Evolutionary conservation across 2,797 vertebrate species (phyloP), one percentile per base, ranked within the genome.

Genomic region (Halcyon leucocephala): DNA sequence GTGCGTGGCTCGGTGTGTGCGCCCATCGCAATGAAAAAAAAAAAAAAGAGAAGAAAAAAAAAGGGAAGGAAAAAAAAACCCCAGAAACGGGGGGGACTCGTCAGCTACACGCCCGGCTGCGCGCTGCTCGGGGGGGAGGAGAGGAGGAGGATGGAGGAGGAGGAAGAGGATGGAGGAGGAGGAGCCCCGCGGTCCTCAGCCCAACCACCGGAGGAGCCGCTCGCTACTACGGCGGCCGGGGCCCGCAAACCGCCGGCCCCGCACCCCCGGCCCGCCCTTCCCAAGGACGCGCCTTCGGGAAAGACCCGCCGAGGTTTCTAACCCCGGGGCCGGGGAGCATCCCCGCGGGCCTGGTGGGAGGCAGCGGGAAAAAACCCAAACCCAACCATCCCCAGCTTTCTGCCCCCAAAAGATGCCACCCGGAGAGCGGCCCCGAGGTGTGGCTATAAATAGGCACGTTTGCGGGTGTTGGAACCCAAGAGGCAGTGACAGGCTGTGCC

Each of bases 181-280:
- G 96, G 93, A 85, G 96, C 95, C 79, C 82, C 64, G 90, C 77
- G 42, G 94, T 98, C 92, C 94, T 94, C 95, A 96, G 89, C 94
- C 97, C 97, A 96, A 88, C 97, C 94, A 89, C 94, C 76, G 80
- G 67, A 39, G 95, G 55, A 89, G 71, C 86, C 18, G 74, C 80
- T 49, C 48, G 48, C 48, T 25, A 25, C 48, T 44, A 20, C 19
- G 19, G 44, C 44, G 12, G 48, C 48, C 48, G 48, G 48, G 48
- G 24, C 28, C 51, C 51, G 51, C 51, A 52, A 29, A 52, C 26
- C 26, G 51, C 51, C 15, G 28, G 51, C 51, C 52, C 52, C 52
- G 28, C 52, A 31, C 16, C 71, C 90, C 74, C 54, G 51, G 16
- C 21, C 55, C 25, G 49, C 46, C 39, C 61, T 22, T 70, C 39